Evolutionary conservation across 2,797 vertebrate genomes (phyloP), one percentile per base, ranked within the genome.

Genomic region (Malacoctenus gilli): DNA sequence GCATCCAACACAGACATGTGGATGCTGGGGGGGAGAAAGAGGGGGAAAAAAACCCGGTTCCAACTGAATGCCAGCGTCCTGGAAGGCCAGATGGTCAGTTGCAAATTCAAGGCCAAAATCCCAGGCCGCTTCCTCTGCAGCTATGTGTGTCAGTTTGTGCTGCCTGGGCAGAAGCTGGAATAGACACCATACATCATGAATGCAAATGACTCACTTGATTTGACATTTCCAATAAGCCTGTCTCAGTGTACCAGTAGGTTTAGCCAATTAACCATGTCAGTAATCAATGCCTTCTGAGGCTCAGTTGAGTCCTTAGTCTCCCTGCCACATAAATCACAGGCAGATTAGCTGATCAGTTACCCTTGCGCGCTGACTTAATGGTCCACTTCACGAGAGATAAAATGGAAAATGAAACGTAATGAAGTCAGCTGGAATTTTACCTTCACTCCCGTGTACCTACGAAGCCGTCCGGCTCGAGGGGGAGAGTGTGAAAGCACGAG

Each of bases 171-270:
- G 83, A 83, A 85, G 87, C 81, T 68, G 76, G 76, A 88, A 87
- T 84, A 82, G 87, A 89, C 72, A 38, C 75, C 78, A 89, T 91
- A 84, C 82, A 89, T 93, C 91, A 92, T 77, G 84, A 89, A 92
- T 92, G 89, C 86, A 92, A 92, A 92, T 91, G 85, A 91, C 85
- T 68, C 30, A 60, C 85, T 89, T 83, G 85, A 90, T 90, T 91
- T 91, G 91, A 93, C 91, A 92, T 92, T 91, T 91, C 89, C 90
- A 92, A 91, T 92, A 91, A 92, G 89, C 86, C 82, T 23, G 80
- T 90, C 86, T 91, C 84, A 75, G 65, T 88, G 86, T 90, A 89
- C 83, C 85, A 83, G 82, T 87, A 86, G 87, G 84, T 89, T 91
- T 89, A 89, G 86, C 90, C 89, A 91, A 92, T 92, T 91, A 92